Conservation (phyloP, 2,113 vertebrate genomes). For the Erinaceus europaeus region DNA sequence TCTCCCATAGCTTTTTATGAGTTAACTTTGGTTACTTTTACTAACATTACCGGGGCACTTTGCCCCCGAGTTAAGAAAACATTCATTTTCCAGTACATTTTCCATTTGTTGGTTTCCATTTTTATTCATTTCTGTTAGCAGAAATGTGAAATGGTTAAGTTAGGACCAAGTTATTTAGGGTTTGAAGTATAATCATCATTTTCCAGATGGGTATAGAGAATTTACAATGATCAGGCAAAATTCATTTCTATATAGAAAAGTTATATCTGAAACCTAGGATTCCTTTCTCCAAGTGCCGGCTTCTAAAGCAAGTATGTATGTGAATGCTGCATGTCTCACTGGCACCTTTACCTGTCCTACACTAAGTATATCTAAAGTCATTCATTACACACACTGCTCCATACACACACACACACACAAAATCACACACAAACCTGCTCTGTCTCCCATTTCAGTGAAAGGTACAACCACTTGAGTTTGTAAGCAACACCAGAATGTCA, state of each 20-base stretch:
- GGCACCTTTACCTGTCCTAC: background rate
- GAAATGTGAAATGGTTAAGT: conserved; percentile 41
- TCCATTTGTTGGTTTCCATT: conserved; percentile 20
- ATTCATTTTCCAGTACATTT: conserved; percentile 6
- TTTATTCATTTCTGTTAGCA: conserved; percentile 20
- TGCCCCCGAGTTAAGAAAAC: background rate
- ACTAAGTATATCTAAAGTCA: background rate
- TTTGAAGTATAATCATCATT: conserved; percentile 37
- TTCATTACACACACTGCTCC: too few relatives aligned
- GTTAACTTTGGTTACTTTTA: background rate
- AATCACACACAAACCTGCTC: background rate
- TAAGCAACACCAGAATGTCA: background rate
- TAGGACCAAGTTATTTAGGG: conserved; percentile 2
- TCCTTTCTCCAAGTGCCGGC: background rate
- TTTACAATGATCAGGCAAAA: background rate
- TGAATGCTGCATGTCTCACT: background rate
- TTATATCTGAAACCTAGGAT: background rate
- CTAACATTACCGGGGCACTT: background rate
- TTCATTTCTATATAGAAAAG: conserved; percentile 9
- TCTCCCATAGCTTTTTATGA: background rate
- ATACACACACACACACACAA: too few relatives aligned
- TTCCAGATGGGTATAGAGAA: conserved; percentile 15
- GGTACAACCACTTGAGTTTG: background rate
- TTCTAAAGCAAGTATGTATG: background rate
- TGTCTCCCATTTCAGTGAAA: background rate